Conservation (phyloP, 1,140 invertebrate genomes). For the Oryctes rhinoceros region DNA sequence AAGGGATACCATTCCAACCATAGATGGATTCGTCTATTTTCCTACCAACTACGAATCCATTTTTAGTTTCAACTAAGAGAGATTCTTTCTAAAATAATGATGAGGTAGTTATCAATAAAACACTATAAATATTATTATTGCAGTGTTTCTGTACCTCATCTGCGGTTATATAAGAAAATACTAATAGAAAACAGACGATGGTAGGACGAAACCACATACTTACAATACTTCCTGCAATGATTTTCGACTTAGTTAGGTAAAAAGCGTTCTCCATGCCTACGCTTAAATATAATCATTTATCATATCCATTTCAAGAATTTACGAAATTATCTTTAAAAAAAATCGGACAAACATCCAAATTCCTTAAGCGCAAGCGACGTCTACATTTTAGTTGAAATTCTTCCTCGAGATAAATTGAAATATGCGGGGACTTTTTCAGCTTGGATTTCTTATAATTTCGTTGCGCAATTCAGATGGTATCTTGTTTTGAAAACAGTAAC, state of each 20-base stretch:
- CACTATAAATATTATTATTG: background rate
- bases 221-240: background rate
- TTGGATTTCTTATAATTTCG: too few relatives aligned
- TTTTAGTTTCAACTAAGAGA: background rate
- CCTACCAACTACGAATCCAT: background rate
- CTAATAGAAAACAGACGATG: background rate
- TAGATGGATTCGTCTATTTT: background rate
- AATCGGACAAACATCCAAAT: too few relatives aligned
- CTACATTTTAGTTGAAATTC: too few relatives aligned
- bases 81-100: background rate
- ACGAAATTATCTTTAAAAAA: too few relatives aligned
- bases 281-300: background rate
- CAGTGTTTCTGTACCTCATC: background rate
- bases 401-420: too few relatives aligned
- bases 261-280: background rate
- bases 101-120: too few relatives aligned
- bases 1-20: conserved; percentile 11
- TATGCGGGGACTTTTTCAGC: too few relatives aligned
- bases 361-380: too few relatives aligned
- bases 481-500: too few relatives aligned
- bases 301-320: too few relatives aligned
- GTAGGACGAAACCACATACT: background rate
- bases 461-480: too few relatives aligned
- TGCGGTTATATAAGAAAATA: background rate
- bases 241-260: background rate